A percentile compares a stretch with the other conserved stretches of the same genome.
phyloP scores from a whole-genome alignment of 2,113 vertebrate genomes.

The Shinisaurus crocodilurus region DNA sequence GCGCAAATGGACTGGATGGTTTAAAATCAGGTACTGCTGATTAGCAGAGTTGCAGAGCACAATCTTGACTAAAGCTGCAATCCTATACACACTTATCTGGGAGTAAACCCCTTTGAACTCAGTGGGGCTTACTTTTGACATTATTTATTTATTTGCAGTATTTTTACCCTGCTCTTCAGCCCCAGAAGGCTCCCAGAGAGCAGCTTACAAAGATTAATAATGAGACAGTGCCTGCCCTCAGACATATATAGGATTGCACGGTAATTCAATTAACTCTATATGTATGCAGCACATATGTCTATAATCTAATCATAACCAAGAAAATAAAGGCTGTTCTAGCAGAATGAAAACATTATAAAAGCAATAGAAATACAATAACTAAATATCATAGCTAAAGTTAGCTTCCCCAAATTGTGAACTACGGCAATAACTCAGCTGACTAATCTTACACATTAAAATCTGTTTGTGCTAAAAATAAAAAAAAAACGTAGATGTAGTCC shows the following conservation, averaged over 20 bases:
- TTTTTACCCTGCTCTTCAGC: too few species aligned
- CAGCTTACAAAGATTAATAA: too few species aligned
- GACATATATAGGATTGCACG: background rate
- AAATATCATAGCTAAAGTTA: constrained; percentile 7
- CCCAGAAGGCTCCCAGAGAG: too few species aligned
- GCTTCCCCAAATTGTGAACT: background rate
- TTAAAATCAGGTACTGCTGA: background rate
- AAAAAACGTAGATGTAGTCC: background rate
- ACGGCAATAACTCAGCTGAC: background rate
- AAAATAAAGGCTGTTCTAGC: constrained; percentile 36
- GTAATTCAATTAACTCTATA: background rate
- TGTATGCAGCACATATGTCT: background rate
- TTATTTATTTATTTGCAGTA: too few species aligned
- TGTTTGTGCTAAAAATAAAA: background rate
- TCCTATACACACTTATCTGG: background rate
- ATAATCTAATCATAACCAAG: constrained; percentile 9
- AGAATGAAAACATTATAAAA: constrained; percentile 29
- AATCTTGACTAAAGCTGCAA: background rate
- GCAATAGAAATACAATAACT: constrained; percentile 1
- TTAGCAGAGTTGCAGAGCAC: background rate
- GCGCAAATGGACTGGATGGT: background rate
- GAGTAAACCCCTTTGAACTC: background rate
- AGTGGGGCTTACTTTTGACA: background rate
- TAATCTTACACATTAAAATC: background rate
- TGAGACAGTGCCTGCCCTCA: too few species aligned